phyloP scores from a whole-genome alignment of 2,797 vertebrate species.

The Arnoldichthys spilopterus region DNA sequence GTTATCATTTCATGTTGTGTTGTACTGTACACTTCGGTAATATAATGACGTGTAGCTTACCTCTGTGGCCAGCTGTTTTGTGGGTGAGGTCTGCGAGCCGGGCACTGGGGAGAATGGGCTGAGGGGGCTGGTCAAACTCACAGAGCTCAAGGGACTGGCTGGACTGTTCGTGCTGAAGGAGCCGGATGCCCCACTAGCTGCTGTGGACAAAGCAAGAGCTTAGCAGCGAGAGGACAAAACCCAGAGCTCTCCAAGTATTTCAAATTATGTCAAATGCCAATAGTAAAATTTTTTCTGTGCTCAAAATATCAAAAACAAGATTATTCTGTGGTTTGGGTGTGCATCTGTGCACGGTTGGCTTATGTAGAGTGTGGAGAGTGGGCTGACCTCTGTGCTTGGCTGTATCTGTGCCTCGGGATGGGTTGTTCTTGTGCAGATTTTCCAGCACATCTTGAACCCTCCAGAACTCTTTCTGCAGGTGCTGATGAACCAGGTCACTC shows the following conservation, averaged over 20 bases:
- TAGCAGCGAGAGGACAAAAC: background rate
- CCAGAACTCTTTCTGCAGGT: conserved; percentile 97
- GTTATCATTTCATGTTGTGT: background rate
- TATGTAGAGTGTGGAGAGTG: background rate
- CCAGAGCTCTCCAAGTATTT: background rate
- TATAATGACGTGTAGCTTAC: conserved; percentile 78
- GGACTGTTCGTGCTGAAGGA: conserved; percentile 96
- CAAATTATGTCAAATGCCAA: background rate
- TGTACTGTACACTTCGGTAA: conserved; percentile 38
- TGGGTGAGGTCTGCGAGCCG: conserved; percentile 89
- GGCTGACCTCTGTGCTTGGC: conserved; percentile 91
- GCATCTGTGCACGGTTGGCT: background rate
- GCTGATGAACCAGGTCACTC: conserved; percentile 88
- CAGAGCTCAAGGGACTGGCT: conserved; percentile 93
- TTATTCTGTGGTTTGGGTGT: background rate
- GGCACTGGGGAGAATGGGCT: conserved; percentile 93
- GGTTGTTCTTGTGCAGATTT: conserved; percentile 92
- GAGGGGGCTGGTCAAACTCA: conserved; percentile 94
- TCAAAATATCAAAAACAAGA: background rate
- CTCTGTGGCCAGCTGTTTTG: conserved; percentile 87
- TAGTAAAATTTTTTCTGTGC: background rate
- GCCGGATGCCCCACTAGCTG: conserved; percentile 81
- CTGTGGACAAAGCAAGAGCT: conserved; percentile 63
- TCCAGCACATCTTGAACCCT: conserved; percentile 95
- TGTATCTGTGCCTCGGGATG: conserved; percentile 89